Evolutionary conservation across 2,888 invertebrate genomes (phyloP).

Genomic region (Celastrina argiolus): DNA sequence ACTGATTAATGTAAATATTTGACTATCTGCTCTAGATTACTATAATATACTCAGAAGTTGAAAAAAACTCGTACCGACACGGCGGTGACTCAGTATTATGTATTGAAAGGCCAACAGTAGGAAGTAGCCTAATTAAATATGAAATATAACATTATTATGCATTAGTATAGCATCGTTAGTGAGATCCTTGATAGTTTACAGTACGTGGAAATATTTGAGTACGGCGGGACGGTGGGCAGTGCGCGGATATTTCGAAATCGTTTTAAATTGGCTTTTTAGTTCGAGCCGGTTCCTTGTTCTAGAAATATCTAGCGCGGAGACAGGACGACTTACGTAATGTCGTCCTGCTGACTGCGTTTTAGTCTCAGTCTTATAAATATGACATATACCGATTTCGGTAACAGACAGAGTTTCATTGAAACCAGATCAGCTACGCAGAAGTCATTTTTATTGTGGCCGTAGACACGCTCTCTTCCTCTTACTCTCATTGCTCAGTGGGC

Average conservation of each 20-base stretch:
- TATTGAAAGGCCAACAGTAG: not conserved
- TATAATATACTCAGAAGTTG: too few relatives aligned
- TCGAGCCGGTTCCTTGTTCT: not conserved
- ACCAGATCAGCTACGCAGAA: too few relatives aligned
- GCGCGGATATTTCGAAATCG: not conserved
- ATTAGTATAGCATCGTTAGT: not conserved
- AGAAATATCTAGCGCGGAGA: not conserved
- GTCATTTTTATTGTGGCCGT: too few relatives aligned
- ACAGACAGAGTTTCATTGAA: too few relatives aligned
- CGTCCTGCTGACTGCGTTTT: not conserved
- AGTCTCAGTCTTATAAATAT: too few relatives aligned
- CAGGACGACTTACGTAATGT: not conserved
- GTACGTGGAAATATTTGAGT: not conserved
- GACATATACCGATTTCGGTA: too few relatives aligned
- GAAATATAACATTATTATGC: not conserved
- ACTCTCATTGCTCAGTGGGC: too few relatives aligned
- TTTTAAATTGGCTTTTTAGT: not conserved
- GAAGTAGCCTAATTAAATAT: constrained; percentile 4
- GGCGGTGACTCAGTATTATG: not conserved
- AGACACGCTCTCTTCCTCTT: too few relatives aligned
- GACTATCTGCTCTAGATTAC: too few relatives aligned
- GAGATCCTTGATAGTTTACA: not conserved
- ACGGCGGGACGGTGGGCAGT: not conserved
- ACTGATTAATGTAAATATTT: too few relatives aligned
- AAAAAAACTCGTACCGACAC: not conserved